A percentile compares a stretch with the other conserved stretches of the same genome.
phyloP scores from a whole-genome alignment of 2,113 vertebrate species.

The Pachypanchax playfairii region DNA sequence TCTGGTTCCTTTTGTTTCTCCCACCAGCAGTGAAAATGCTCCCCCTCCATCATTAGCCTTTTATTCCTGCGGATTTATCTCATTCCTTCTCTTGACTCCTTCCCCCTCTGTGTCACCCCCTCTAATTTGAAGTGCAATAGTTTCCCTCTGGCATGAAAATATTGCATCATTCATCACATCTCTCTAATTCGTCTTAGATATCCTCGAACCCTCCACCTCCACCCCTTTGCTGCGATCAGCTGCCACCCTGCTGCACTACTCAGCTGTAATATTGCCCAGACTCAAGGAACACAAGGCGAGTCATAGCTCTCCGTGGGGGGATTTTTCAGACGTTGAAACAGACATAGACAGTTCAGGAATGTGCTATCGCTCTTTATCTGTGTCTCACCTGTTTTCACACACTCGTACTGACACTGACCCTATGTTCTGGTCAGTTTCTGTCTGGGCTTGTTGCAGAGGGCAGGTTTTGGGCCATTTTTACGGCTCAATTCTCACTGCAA shows the following conservation, averaged over 20 bases:
- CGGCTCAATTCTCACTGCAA: conserved; percentile 60
- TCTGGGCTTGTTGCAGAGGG: conserved; percentile 33
- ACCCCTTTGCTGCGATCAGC: conserved; percentile 20
- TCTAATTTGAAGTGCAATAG: conserved; percentile 77
- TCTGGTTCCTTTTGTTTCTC: conserved; percentile 2
- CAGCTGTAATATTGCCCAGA: conserved; percentile 59
- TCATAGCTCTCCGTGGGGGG: conserved; percentile 43
- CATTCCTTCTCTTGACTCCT: conserved; percentile 51
- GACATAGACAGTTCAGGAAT: conserved; percentile 42
- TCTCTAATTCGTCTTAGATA: conserved; percentile 76
- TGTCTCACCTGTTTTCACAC: conserved; percentile 13
- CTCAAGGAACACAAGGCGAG: conserved; percentile 50
- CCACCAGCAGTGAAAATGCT: conserved; percentile 30
- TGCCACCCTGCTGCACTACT: conserved; percentile 50
- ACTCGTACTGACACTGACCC: conserved; percentile 2
- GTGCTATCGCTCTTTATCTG: conserved; percentile 29
- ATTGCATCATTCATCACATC: conserved; percentile 79
- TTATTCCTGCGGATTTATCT: conserved; percentile 63
- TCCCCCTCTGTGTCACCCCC: conserved; percentile 62
- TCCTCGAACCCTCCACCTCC: conserved; percentile 42
- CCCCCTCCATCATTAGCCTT: conserved; percentile 53
- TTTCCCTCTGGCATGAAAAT: conserved; percentile 78
- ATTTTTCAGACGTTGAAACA: conserved; percentile 48
- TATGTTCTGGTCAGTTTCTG: conserved; percentile 12
- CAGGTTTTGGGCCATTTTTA: conserved; percentile 61